phyloP scores from a whole-genome alignment of 2,113 vertebrate genomes.

The Fregata magnificens region DNA sequence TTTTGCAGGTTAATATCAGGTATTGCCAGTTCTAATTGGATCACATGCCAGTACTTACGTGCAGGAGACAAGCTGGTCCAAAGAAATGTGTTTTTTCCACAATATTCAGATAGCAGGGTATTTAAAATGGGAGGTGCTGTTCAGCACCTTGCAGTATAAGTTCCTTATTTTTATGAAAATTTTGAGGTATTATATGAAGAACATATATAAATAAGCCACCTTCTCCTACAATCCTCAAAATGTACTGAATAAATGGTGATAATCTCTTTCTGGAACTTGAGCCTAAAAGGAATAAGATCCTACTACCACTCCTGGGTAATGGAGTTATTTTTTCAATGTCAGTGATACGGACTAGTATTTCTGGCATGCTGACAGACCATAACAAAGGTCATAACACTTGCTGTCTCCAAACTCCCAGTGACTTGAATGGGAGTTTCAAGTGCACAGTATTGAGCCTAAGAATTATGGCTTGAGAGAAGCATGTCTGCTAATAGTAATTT shows the following conservation, averaged over 20 bases:
- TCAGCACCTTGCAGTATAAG: not conserved
- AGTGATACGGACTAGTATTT: not conserved
- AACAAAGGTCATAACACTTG: constrained; percentile 9
- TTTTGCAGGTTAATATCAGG: not conserved
- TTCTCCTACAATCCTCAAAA: not conserved
- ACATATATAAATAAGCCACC: not conserved
- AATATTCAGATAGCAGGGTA: not conserved
- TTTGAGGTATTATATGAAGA: not conserved
- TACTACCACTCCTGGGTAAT: not conserved
- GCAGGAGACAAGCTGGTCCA: not conserved
- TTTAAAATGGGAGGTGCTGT: not conserved
- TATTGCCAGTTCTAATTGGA: not conserved
- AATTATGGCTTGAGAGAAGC: not conserved
- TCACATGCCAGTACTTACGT: not conserved
- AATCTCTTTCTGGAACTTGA: not conserved
- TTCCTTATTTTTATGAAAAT: not conserved
- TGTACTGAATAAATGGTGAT: not conserved
- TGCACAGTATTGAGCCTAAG: not conserved
- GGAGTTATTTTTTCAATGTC: not conserved
- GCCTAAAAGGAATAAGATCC: not conserved
- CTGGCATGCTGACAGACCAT: not conserved
- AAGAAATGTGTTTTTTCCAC: not conserved
- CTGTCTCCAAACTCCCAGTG: not conserved
- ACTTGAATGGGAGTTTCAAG: not conserved
- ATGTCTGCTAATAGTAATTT: not conserved